A percentile compares a stretch with the other conserved stretches of the same genome.
Conservation (phyloP, 2,113 vertebrate species). For the Apteryx owenii region DNA sequence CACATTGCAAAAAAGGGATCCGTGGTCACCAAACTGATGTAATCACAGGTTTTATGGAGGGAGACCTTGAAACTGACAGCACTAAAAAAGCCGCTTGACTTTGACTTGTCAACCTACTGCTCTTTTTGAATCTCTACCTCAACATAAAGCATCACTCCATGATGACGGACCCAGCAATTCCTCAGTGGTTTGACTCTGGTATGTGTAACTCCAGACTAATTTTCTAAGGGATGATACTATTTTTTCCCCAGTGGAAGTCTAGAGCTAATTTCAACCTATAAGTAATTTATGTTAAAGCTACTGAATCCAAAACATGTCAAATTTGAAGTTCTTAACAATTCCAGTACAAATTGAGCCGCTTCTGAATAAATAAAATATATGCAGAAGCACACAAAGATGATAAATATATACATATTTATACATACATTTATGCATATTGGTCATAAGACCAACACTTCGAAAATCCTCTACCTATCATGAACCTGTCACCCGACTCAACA, state of each 20-base stretch:
- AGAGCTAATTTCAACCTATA: constrained; percentile 70
- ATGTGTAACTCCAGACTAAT: constrained; percentile 65
- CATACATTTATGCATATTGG: neutral
- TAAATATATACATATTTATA: neutral
- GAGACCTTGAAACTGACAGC: neutral
- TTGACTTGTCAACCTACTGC: constrained; percentile 15
- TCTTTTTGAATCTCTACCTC: constrained; percentile 19
- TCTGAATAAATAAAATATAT: neutral
- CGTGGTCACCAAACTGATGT: constrained; percentile 4
- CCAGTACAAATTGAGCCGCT: neutral
- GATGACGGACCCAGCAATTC: constrained; percentile 53
- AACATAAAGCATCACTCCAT: constrained; percentile 14
- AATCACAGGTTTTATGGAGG: constrained; percentile 22
- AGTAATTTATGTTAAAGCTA: constrained; percentile 65
- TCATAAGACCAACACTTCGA: neutral
- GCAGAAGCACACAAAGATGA: neutral
- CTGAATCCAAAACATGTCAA: constrained; percentile 16
- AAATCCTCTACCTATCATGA: neutral
- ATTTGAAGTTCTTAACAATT: constrained; percentile 37
- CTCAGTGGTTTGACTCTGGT: constrained; percentile 63
- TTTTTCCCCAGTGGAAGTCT: constrained; percentile 71
- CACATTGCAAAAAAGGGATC: neutral
- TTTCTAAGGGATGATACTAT: constrained; percentile 64
- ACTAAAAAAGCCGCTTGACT: neutral
- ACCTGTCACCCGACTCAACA: neutral